These are phyloP conservation scores for Nannoperca australis DNA, from an alignment of 2,797 vertebrate species.

Conservation along the genomic window DNA sequence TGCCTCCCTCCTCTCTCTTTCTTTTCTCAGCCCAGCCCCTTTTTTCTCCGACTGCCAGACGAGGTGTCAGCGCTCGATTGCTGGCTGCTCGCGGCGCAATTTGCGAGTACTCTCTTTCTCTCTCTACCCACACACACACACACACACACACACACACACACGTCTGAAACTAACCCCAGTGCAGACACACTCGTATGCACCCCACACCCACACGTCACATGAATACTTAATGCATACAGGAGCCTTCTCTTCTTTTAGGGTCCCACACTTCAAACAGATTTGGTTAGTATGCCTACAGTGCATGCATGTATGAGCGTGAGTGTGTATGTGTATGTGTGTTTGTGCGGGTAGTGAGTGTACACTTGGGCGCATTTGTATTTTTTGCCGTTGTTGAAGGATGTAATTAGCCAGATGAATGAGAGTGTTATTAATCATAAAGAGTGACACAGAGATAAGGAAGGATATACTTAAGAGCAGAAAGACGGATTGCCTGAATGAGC, in stretches of 20 bases:
- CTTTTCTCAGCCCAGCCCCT: constrained; percentile 85
- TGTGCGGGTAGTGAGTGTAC: constrained; percentile 41
- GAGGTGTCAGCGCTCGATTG: constrained; percentile 86
- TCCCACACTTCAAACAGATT: constrained; percentile 90
- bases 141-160: constrained; percentile 38
- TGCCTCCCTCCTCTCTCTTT: constrained; percentile 68
- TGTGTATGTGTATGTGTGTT: constrained; percentile 47
- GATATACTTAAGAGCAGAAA: constrained; percentile 68
- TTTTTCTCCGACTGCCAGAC: constrained; percentile 85
- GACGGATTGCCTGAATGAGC: constrained; percentile 69
- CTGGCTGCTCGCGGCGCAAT: constrained; percentile 83
- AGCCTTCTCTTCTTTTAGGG: constrained; percentile 87
- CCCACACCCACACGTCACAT: constrained; percentile 82
- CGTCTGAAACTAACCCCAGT: constrained; percentile 50
- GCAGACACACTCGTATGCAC: constrained; percentile 65
- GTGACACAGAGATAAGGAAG: constrained; percentile 68
- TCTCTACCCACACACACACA: constrained; percentile 40
- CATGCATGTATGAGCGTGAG: constrained; percentile 58
- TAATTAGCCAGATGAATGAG: constrained; percentile 80
- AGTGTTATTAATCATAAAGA: constrained; percentile 79
- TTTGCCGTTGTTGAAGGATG: constrained; percentile 75
- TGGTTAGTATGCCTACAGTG: constrained; percentile 85
- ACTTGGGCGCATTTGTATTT: constrained; percentile 51
- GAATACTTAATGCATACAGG: constrained; percentile 88
- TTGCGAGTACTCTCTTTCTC: constrained; percentile 75